phyloP scores from a whole-genome alignment of 2,888 invertebrate species.

The Polydrusus tereticollis region DNA sequence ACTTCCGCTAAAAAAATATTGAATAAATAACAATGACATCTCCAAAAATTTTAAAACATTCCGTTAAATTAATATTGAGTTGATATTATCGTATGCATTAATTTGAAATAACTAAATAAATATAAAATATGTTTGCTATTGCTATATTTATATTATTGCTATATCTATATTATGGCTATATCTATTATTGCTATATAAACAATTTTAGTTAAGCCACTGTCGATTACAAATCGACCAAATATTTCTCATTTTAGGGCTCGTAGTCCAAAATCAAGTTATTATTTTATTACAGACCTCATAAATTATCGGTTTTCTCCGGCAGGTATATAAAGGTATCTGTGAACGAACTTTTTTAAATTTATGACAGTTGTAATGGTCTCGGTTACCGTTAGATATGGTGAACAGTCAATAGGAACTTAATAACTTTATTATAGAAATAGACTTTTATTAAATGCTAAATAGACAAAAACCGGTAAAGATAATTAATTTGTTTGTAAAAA shows the following conservation, averaged over 20 bases:
- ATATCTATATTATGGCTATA: too few relatives aligned
- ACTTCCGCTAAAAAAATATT: too few relatives aligned
- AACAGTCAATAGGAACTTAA: conserved; percentile 35
- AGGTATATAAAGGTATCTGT: conserved; percentile 53
- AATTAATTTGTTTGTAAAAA: too few relatives aligned
- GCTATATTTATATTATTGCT: too few relatives aligned
- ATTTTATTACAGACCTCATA: conserved; percentile 51
- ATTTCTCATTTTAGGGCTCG: conserved; percentile 22
- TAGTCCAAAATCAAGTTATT: conserved; percentile 49
- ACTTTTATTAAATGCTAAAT: background rate
- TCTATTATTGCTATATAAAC: background rate
- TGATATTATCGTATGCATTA: too few relatives aligned
- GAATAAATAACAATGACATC: too few relatives aligned
- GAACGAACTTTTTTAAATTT: conserved; percentile 60
- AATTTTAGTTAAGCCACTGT: conserved; percentile 13
- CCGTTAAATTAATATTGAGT: too few relatives aligned
- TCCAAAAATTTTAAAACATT: too few relatives aligned
- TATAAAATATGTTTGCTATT: too few relatives aligned
- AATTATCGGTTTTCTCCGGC: conserved; percentile 49
- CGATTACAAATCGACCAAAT: conserved; percentile 29
- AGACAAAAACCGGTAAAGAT: too few relatives aligned
- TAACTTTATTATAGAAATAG: conserved; percentile 31
- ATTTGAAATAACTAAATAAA: too few relatives aligned
- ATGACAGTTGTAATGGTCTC: conserved; percentile 60
- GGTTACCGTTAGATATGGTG: conserved; percentile 55